Evolutionary conservation across 2,888 invertebrate species (phyloP).

Genomic region (Sepioteuthis lessoniana): DNA sequence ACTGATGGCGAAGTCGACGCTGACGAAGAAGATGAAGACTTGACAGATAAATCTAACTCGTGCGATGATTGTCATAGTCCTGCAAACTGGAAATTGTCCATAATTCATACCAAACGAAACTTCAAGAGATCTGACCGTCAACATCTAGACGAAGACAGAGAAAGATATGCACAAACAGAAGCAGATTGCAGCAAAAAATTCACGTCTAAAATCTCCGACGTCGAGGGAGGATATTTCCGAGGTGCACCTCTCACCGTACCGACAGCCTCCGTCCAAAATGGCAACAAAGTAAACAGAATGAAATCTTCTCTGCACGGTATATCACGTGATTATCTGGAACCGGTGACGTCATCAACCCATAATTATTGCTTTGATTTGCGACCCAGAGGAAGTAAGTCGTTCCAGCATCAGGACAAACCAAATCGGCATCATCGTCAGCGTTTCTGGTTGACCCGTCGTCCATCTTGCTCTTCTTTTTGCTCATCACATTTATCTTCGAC

Average conservation of each 20-base stretch:
- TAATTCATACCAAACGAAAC: background rate
- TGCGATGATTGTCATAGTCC: background rate
- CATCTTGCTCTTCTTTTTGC: background rate
- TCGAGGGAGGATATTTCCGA: background rate
- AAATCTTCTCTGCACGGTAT: background rate
- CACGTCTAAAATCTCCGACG: no score
- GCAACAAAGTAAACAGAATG: background rate
- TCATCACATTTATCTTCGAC: background rate
- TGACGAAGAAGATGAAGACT: background rate
- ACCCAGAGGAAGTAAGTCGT: background rate
- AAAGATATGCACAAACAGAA: background rate
- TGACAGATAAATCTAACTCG: background rate
- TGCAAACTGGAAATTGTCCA: background rate
- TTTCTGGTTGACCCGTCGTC: background rate
- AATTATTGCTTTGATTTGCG: slow-evolving; percentile 45
- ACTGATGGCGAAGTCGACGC: slow-evolving; percentile 49
- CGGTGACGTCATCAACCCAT: background rate
- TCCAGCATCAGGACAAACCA: background rate
- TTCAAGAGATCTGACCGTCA: background rate
- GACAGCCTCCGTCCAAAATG: background rate
- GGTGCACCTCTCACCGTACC: background rate
- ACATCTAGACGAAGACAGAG: background rate
- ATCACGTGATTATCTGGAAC: no score
- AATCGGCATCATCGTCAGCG: background rate
- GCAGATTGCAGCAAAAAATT: background rate